These are phyloP conservation scores for Neolamprologus variostigma DNA, from an alignment of 2,113 vertebrate genomes.

Conservation along the genomic window DNA sequence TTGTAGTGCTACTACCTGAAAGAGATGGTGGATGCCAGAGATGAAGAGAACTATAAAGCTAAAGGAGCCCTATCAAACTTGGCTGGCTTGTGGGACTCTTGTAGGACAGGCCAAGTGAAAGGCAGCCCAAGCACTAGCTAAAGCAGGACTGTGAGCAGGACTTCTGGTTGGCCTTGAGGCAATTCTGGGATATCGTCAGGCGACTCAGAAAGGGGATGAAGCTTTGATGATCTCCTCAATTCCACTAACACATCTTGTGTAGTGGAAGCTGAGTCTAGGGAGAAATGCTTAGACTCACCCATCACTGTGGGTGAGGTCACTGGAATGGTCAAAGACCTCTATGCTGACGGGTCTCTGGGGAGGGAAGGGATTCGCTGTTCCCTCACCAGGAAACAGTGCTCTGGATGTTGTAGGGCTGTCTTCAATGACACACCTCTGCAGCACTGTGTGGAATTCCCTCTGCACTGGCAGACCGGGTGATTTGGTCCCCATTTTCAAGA, in stretches of 20 bases:
- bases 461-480: background rate
- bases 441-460: background rate
- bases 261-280: background rate
- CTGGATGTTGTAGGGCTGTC: background rate
- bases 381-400: background rate
- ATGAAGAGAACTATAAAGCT: background rate
- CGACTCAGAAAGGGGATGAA: fast-evolving
- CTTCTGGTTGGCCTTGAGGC: background rate
- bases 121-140: background rate
- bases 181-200: background rate
- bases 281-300: background rate
- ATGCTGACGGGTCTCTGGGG: background rate
- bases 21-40: background rate
- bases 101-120: background rate
- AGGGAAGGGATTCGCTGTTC: background rate
- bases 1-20: background rate
- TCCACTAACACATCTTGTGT: background rate
- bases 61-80: background rate
- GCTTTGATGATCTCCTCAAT: background rate
- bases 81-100: background rate
- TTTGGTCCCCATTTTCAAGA: background rate
- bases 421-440: background rate
- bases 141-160: background rate
- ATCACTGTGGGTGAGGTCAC: background rate
- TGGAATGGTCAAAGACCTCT: background rate